Conservation (phyloP, 2,113 vertebrate species). For the Mohoua ochrocephala region DNA sequence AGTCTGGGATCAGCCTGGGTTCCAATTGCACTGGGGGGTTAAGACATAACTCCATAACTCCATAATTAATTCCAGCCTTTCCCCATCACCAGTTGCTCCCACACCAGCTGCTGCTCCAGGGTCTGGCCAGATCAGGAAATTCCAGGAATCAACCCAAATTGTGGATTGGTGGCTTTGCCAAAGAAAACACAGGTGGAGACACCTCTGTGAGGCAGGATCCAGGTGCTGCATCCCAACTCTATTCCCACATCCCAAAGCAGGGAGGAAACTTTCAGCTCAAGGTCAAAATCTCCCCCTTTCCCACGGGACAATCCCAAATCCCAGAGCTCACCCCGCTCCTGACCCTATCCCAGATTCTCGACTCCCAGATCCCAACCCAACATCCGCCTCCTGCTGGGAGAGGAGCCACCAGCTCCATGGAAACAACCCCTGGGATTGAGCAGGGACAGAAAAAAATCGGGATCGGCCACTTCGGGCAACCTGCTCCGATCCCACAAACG, state of each 20-base stretch:
- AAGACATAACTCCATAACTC: background rate
- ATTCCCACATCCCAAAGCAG: background rate
- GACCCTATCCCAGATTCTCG: background rate
- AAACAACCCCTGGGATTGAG: background rate
- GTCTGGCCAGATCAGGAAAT: background rate
- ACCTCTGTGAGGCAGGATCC: background rate
- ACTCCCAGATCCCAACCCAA: background rate
- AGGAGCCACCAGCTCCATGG: background rate
- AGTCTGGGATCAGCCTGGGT: background rate
- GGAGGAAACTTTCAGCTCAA: background rate
- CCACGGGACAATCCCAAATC: background rate
- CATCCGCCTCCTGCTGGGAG: background rate
- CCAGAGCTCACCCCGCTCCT: background rate
- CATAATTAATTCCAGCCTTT: background rate
- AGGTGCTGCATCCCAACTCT: background rate
- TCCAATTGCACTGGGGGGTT: background rate
- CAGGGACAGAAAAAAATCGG: background rate
- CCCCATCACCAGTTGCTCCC: rapidly evolving
- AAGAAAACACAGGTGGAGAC: background rate
- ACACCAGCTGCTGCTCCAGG: background rate
- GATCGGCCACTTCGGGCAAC: background rate
- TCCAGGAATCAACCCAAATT: background rate
- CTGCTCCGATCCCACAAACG: background rate
- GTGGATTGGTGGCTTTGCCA: background rate
- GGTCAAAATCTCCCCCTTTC: background rate